Base-by-base conservation (phyloP, 1,140 invertebrate species). In the Thaumatotibia leucotreta region DNA sequence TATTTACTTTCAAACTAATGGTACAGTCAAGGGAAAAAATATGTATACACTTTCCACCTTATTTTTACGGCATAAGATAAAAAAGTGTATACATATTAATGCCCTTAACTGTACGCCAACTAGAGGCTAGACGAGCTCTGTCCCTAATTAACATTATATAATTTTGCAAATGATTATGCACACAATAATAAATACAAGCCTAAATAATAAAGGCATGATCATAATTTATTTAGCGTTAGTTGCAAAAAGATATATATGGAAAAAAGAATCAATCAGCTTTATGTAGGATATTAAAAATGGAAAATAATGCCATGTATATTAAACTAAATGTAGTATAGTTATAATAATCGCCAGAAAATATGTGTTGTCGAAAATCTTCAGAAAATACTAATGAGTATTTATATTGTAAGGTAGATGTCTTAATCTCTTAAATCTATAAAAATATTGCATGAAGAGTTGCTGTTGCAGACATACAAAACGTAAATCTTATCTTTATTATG, bases 341-440 rank as follows among this genome's bases (percentile, higher is more conserved):
- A 29, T 27, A 58, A 58, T 58, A 58, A 58, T 58, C 27, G 52
- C 52, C 52, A 58, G 52, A 58, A 58, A 58, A 24, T 65, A 65
- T 54, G 50, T 54, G 63, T 65, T 65, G 24, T 65, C 62, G 20
- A 45, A 49, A 39, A 27, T 63, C 29, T 65, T 54, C n/a, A 10
- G 24, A 52, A 54, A 54, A 65, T 45, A 58, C 52, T 58, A 58
- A 58, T 2, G 52, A 29, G 52, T 58, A 58, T 58, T 58, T 27
- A 23, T 27, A 58, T 58, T 14, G 4, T 58, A 58, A 58, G 52
- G 52, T 58, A 58, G 52, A 29, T 58, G 27, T 58, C 52, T 58
- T 58, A 27, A 27, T 31, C 52, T 58, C 52, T 58, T 58, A 14
- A 58, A 58, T 27, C 52, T 58, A 31, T 58, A 27, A 8, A 49